Conservation (phyloP, 2,797 vertebrate genomes). For the Premnoplex brunnescens region DNA sequence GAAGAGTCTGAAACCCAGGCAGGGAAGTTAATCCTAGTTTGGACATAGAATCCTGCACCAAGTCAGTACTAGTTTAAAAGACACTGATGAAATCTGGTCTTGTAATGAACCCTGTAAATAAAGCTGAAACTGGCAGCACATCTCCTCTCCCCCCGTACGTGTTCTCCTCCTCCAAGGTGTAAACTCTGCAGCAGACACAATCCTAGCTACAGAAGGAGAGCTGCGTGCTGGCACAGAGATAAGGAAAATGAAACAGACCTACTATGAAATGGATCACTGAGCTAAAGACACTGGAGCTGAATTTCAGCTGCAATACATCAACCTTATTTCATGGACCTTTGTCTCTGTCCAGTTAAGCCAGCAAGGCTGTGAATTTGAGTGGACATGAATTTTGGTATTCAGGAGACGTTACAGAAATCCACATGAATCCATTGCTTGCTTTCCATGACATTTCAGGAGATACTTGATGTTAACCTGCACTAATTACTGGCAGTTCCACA, state of each 20-base stretch:
- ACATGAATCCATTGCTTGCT: background rate
- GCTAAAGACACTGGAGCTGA: background rate
- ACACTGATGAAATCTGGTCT: background rate
- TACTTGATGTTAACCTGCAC: background rate
- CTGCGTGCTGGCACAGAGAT: background rate
- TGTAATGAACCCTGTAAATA: conserved; percentile 21
- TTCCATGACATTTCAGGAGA: background rate
- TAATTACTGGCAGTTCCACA: background rate
- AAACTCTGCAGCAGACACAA: background rate
- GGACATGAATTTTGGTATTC: background rate
- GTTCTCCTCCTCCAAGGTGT: background rate
- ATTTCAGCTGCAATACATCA: background rate
- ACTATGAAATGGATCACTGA: background rate
- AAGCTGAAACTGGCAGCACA: background rate
- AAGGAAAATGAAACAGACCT: background rate
- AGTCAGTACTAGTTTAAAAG: background rate
- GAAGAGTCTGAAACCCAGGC: background rate
- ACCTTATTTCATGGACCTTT: background rate
- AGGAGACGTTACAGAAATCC: background rate
- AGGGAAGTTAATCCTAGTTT: background rate
- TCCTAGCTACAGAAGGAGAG: background rate
- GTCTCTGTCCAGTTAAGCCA: background rate
- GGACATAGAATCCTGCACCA: background rate
- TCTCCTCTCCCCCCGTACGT: background rate
- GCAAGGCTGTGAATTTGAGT: background rate